These are phyloP conservation scores for Anseranas semipalmata DNA, from an alignment of 2,113 vertebrate species.

Conservation along the genomic window DNA sequence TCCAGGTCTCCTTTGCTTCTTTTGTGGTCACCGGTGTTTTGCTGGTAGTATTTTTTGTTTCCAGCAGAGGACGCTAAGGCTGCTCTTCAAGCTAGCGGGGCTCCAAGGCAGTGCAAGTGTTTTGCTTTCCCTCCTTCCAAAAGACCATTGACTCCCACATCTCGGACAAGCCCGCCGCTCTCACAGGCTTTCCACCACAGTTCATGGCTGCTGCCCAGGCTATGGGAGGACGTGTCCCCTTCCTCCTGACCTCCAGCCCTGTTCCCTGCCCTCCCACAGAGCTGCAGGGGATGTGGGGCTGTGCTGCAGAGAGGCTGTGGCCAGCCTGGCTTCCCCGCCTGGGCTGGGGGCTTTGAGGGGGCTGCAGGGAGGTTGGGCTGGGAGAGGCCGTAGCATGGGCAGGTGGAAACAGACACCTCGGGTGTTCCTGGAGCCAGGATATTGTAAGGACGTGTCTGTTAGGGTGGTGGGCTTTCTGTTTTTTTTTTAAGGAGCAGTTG, in stretches of 20 bases:
- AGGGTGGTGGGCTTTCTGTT: no score
- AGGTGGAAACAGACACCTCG: background rate
- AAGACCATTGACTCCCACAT: background rate
- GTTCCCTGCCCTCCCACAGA: background rate
- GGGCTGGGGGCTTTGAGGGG: rapidly evolving
- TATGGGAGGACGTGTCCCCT: background rate
- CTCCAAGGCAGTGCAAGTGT: background rate
- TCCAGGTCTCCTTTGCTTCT: background rate
- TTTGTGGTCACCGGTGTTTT: background rate
- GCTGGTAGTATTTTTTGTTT: background rate
- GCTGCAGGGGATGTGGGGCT: background rate
- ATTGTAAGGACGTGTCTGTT: background rate
- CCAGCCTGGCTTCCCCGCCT: background rate
- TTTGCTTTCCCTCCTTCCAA: background rate
- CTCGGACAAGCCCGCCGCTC: background rate
- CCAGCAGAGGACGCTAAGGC: background rate
- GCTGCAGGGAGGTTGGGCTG: background rate
- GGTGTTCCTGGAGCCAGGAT: background rate
- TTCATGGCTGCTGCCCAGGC: background rate
- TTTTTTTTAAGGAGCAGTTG: background rate
- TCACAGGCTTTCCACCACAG: background rate
- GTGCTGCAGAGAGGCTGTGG: background rate
- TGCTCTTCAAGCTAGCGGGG: rapidly evolving
- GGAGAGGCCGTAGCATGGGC: background rate
- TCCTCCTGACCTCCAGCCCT: background rate